Base-by-base conservation (phyloP, 2,113 vertebrate genomes). In the Corythornis vintsioides region DNA sequence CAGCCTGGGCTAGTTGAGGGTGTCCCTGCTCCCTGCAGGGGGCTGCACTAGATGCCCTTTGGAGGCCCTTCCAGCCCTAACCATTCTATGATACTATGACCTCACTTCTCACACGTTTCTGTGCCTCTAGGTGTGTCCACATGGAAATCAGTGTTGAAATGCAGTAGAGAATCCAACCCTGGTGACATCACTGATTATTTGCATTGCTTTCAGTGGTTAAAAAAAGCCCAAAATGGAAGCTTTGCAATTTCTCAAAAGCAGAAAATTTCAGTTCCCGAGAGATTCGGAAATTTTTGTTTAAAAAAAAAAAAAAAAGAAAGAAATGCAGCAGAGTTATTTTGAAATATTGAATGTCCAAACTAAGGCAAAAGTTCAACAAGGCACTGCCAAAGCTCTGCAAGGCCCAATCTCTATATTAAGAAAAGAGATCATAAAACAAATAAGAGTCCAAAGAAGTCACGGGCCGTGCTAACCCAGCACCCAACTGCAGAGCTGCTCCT, bases 231-330 rank as follows among this genome's bases (percentile, higher is more conserved):
- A 86, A 93, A 88, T 71, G 59, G 64, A 93, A 60, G 47, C 75
- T 91, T 85, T 81, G 67, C 35, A 63, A 88, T 86, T 95, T 93
- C 85, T 92, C 84, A 96, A 93, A 95, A 42, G 29, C 72, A 91
- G 75, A 96, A 96, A 96, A 96, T 95, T 95, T 95, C 43, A 71
- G 48, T 38, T 93, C 91, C 76, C 87, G 28, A 53, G 78, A 80
- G 89, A 87, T 74, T 56, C 47, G 35, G 59, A 60, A 88, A 91
- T 95, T 93, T 71, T 75, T 13, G 26, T 86, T 83, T 29, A 78
- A 88, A 52, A 47, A 20, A 73, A 73, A 78, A 86, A 90, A 90
- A 35, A 57, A 73, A 86, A 66, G 38, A 50, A 28, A 59, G 83
- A 75, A 91, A 92, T 56, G 25, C 31, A 66, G 55, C 42, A 16